Conservation (phyloP, 2,797 vertebrate genomes). For the Pangasius djambal region DNA sequence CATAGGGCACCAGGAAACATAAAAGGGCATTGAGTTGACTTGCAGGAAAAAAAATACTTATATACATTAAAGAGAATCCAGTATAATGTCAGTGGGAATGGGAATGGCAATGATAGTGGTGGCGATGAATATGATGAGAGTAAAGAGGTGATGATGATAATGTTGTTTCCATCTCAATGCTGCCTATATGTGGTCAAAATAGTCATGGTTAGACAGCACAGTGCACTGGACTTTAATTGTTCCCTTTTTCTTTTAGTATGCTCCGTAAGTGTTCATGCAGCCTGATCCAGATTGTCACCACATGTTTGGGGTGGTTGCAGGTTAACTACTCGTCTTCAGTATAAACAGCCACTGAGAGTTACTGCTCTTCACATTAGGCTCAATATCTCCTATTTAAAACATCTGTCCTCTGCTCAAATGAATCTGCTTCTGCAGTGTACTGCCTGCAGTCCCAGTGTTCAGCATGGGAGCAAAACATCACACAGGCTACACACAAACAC, state of each 20-base stretch:
- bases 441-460: constrained; percentile 46
- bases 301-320: constrained; percentile 28
- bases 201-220: constrained; percentile 19
- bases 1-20: not conserved
- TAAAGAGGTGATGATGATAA: constrained; percentile 1
- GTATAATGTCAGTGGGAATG: not conserved
- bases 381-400: constrained; percentile 50
- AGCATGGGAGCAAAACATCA: constrained; percentile 39
- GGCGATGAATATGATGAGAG: not conserved
- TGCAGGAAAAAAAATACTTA: not conserved
- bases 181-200: not conserved
- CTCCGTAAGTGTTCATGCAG: constrained; percentile 18
- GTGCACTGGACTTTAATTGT: not conserved
- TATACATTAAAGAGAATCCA: not conserved
- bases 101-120: not conserved
- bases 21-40: not conserved
- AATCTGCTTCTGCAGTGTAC: constrained; percentile 44
- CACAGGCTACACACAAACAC: constrained; percentile 35
- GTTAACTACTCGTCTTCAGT: constrained; percentile 38
- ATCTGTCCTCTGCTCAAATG: constrained; percentile 52
- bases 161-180: not conserved
- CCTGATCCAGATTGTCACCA: constrained; percentile 34
- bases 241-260: not conserved
- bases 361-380: constrained; percentile 41
- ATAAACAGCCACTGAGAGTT: constrained; percentile 40